Conservation (phyloP, 2,797 vertebrate genomes). For the Chloroceryle inda region DNA sequence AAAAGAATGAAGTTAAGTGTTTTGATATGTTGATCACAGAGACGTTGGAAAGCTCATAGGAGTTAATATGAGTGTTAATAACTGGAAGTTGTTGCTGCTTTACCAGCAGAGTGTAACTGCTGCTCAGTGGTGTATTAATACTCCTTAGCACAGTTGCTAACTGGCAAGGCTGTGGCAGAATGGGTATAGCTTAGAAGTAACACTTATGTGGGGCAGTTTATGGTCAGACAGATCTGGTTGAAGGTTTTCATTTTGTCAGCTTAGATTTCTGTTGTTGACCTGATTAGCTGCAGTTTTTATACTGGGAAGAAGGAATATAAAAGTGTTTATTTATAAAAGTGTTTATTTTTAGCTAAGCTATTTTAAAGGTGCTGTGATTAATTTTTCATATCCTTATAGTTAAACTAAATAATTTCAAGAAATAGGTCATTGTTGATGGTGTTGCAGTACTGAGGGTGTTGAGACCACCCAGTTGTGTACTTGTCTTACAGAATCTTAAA, state of each 20-base stretch:
- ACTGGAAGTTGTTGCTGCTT: not conserved
- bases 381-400: not conserved
- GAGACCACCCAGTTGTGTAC: not conserved
- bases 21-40: not conserved
- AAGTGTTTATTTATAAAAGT: not conserved
- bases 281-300: not conserved
- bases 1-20: not conserved
- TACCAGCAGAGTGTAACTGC: not conserved
- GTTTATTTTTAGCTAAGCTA: not conserved
- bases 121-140: not conserved
- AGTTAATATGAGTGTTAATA: not conserved
- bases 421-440: not conserved
- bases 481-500: not conserved
- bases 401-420: not conserved
- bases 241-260: not conserved
- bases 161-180: not conserved
- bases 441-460: not conserved
- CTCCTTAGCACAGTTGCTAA: not conserved
- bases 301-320: not conserved
- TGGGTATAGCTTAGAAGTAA: not conserved
- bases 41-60: not conserved
- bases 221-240: not conserved
- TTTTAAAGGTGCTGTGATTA: not conserved
- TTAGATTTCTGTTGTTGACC: not conserved
- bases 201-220: rapidly evolving